Evolutionary conservation across 2,113 vertebrate species (phyloP).

Genomic region (Cottus gobio): DNA sequence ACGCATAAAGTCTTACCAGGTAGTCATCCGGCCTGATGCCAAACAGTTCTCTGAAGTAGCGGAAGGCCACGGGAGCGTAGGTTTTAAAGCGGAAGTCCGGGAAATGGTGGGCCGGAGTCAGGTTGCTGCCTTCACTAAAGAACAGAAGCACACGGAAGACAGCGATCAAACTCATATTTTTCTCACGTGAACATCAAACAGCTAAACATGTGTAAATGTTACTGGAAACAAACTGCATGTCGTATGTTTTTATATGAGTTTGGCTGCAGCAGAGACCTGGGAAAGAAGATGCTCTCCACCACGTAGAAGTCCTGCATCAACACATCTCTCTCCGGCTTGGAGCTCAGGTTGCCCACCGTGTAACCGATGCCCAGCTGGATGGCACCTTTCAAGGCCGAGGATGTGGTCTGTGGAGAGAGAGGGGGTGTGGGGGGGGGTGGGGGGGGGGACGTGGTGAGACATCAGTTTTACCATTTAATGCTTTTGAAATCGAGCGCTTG

Average conservation of each 20-base stretch:
- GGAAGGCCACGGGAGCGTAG: conserved; percentile 96
- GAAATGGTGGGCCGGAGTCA: conserved; percentile 97
- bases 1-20: conserved; percentile 84
- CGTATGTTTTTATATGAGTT: not conserved
- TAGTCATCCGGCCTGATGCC: conserved; percentile 99
- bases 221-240: not conserved
- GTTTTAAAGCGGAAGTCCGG: conserved; percentile 99
- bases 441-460: not conserved
- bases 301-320: conserved; percentile 99
- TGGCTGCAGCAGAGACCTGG: conserved; percentile 84
- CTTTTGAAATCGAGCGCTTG: not conserved
- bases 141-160: conserved; percentile 21
- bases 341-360: conserved; percentile 97
- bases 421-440: not conserved
- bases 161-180: not conserved
- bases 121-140: conserved; percentile 95
- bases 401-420: conserved; percentile 88
- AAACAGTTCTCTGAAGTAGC: conserved; percentile 99
- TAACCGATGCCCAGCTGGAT: conserved; percentile 99
- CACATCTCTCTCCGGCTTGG: conserved; percentile 97
- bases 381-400: conserved; percentile 96
- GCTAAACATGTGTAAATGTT: not conserved
- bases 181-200: not conserved
- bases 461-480: not conserved
- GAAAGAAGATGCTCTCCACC: conserved; percentile 99